A percentile compares a stretch with the other conserved stretches of the same genome.
These are phyloP conservation scores for Delia radicum DNA, from an alignment of 1,140 invertebrate genomes.

Conservation along the genomic window DNA sequence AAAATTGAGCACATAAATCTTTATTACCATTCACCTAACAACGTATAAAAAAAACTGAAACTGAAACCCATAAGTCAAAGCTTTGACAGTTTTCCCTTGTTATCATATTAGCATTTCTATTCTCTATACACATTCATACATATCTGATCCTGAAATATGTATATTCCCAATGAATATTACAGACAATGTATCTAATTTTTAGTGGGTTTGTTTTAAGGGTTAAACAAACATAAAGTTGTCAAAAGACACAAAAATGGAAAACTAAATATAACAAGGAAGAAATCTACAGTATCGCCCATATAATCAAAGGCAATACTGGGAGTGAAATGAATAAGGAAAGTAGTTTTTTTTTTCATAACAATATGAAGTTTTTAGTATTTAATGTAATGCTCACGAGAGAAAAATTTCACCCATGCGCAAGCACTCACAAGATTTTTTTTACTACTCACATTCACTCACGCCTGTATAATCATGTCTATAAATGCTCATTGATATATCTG, in stretches of 20 bases:
- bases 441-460: too few species aligned
- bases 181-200: background rate
- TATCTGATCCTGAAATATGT: background rate
- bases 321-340: background rate
- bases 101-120: conserved; percentile 17
- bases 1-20: conserved; percentile 7
- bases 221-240: conserved; percentile 12
- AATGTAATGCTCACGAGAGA: too few species aligned
- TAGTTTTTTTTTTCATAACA: too few species aligned
- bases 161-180: background rate
- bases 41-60: background rate
- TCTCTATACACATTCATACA: background rate
- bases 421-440: too few species aligned
- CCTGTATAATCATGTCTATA: too few species aligned
- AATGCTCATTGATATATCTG: too few species aligned
- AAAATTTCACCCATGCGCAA: too few species aligned
- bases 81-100: conserved; percentile 21
- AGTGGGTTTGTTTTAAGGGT: conserved; percentile 13
- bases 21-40: conserved; percentile 3
- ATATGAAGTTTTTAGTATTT: too few species aligned
- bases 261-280: background rate
- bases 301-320: background rate
- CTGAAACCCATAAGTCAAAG: conserved; percentile 12
- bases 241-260: background rate
- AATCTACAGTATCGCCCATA: background rate